phyloP scores from a whole-genome alignment of 2,888 invertebrate species.

The Exocentrus adspersus region DNA sequence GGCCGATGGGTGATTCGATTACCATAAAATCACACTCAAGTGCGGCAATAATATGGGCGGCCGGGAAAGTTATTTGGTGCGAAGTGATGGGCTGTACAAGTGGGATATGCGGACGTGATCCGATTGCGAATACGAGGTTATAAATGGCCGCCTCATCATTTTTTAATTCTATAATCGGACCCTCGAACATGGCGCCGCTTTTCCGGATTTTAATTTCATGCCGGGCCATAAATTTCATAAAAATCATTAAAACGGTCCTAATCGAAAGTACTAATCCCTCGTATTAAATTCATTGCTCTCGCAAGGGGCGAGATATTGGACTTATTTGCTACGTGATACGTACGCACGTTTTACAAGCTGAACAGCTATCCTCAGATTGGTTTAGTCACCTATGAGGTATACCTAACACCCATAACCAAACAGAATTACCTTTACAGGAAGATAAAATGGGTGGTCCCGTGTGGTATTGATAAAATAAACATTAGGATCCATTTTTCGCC shows the following conservation, averaged over 20 bases:
- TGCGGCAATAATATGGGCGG: slow-evolving; percentile 36
- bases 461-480: too few species aligned
- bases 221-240: background rate
- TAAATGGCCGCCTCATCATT: slow-evolving; percentile 15
- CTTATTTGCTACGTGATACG: background rate
- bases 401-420: too few species aligned
- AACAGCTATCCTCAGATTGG: too few species aligned
- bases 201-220: background rate
- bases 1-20: slow-evolving; percentile 50
- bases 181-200: background rate
- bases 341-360: background rate
- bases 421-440: too few species aligned
- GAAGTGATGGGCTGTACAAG: slow-evolving; percentile 36
- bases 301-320: background rate
- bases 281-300: background rate
- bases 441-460: too few species aligned
- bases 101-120: slow-evolving; percentile 23
- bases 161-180: slow-evolving; percentile 12
- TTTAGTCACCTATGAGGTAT: too few species aligned
- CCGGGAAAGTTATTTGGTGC: slow-evolving; percentile 38
- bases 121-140: slow-evolving; percentile 14
- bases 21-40: slow-evolving; percentile 49
- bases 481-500: background rate
- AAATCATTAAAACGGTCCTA: background rate
- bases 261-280: background rate